Percentiles rank a stretch among this genome's conserved stretches.
These are phyloP conservation scores for Ctenopoma kingsleyae DNA, from an alignment of 2,797 vertebrate species.

Conservation along the genomic window DNA sequence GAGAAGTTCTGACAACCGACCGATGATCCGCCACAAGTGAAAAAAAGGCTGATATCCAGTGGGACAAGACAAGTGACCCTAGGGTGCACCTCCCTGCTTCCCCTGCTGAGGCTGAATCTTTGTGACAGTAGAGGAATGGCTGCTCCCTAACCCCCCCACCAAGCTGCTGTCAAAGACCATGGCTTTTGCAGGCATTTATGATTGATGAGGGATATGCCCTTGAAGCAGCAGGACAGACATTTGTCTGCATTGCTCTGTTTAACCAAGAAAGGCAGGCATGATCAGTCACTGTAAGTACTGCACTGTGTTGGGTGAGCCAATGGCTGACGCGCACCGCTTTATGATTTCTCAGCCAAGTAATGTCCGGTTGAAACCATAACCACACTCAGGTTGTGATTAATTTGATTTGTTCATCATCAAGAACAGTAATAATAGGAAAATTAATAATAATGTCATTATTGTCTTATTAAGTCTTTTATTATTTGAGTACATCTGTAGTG, in stretches of 20 bases:
- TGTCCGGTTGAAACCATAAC: constrained; percentile 5
- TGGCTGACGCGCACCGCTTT: constrained; percentile 6
- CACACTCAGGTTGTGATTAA: background rate
- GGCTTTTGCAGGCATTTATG: constrained; percentile 41
- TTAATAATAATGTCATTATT: background rate
- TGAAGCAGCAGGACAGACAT: constrained; percentile 40
- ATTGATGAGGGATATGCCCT: constrained; percentile 59
- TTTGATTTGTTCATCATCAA: background rate
- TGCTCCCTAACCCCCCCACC: constrained; percentile 21
- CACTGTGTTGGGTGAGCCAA: constrained; percentile 11
- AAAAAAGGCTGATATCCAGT: constrained; percentile 26
- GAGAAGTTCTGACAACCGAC: constrained; percentile 7
- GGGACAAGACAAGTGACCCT: constrained; percentile 32
- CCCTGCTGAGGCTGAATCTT: constrained; percentile 34
- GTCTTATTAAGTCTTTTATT: background rate
- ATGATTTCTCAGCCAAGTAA: constrained; percentile 13
- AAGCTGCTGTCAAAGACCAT: constrained; percentile 32
- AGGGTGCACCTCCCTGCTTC: constrained; percentile 15
- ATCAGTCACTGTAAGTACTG: constrained; percentile 10
- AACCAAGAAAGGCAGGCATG: constrained; percentile 21
- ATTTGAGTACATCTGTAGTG: background rate
- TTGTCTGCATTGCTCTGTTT: constrained; percentile 21
- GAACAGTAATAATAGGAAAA: background rate
- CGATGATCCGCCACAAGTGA: constrained; percentile 35
- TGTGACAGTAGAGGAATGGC: constrained; percentile 33